Evolutionary conservation across 2,113 vertebrate species (phyloP), one percentile per base, ranked within the genome.

Genomic region (Catharus fuscescens): DNA sequence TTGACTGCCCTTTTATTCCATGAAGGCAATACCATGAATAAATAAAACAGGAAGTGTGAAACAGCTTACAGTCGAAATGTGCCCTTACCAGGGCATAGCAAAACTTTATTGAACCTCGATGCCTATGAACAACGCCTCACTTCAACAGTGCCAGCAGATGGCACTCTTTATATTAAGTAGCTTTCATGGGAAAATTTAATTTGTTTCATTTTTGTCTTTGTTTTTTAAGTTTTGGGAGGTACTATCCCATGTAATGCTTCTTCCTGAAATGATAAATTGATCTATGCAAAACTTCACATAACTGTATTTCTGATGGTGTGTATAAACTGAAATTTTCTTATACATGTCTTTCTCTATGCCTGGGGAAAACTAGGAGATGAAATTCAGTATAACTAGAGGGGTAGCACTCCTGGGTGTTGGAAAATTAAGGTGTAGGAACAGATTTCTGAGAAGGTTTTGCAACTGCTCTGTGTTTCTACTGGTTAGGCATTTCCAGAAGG

Each of bases 121-220:
- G 40, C 69, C 64, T 86, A 56, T 26, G 92, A 88, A 61, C 88
- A 95, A 87, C 61, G 80, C 44, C 64, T 96, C 85, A 64, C 78
- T 84, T 80, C 69, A 28, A 10, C 69, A 18, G 1, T 78, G 53
- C 93, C 95, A 96, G 96, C 92, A 97, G 96, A 96, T 96, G 95
- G 96, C 92, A 96, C 90, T 96, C 94, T 97, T 96, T 92, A 96
- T 94, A 95, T 92, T 90, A 94, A 86, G 86, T 92, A 96, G 76
- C 25, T 88, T 92, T 88, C n/a, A 56, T 40, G 60, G 31, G 64
- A 88, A 83, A 83, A 73, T 32, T 70, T 74, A 84, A 72, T 88
- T 95, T 89, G 23, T 57, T 81, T 67, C 5, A 42, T 76, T 84
- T 82, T 82, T 52, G 31, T 10, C 45, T 89, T 53, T 64, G 10